Conservation (phyloP, 2,113 vertebrate genomes). For the Chaenocephalus aceratus region DNA sequence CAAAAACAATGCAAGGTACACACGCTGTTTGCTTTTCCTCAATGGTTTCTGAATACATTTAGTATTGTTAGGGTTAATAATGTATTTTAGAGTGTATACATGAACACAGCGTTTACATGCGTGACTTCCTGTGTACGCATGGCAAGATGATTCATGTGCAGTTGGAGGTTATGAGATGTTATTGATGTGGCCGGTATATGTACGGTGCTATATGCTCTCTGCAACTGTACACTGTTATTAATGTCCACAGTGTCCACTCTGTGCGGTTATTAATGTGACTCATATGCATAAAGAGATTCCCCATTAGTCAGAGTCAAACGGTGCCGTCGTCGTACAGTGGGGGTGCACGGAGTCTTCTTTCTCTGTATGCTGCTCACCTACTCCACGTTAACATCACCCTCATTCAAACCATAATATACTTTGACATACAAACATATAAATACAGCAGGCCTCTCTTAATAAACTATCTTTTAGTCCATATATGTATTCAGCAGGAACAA, state of each 20-base stretch:
- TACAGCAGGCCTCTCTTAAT: not conserved
- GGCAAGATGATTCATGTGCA: conserved; percentile 67
- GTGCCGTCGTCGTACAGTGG: conserved; percentile 39
- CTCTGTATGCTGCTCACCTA: conserved; percentile 5
- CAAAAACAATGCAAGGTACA: conserved; percentile 32
- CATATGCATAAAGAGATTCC: conserved; percentile 79
- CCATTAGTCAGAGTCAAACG: conserved; percentile 81
- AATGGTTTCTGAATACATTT: conserved; percentile 47
- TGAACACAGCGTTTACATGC: conserved; percentile 40
- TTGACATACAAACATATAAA: not conserved
- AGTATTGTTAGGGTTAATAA: conserved; percentile 28
- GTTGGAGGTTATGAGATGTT: conserved; percentile 68
- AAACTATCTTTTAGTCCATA: not conserved
- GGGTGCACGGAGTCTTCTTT: conserved; percentile 33
- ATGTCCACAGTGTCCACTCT: conserved; percentile 73
- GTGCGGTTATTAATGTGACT: conserved; percentile 83
- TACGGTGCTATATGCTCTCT: conserved; percentile 45
- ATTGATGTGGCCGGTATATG: conserved; percentile 66
- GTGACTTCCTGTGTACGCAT: conserved; percentile 28
- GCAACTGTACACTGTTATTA: conserved; percentile 70
- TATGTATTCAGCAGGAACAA: not conserved
- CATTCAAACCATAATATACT: not conserved
- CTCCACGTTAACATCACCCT: not conserved
- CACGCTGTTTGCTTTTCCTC: conserved; percentile 10
- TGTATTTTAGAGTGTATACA: conserved; percentile 41